Conservation (phyloP, 2,888 invertebrate species). For the Dendrolimus pini region DNA sequence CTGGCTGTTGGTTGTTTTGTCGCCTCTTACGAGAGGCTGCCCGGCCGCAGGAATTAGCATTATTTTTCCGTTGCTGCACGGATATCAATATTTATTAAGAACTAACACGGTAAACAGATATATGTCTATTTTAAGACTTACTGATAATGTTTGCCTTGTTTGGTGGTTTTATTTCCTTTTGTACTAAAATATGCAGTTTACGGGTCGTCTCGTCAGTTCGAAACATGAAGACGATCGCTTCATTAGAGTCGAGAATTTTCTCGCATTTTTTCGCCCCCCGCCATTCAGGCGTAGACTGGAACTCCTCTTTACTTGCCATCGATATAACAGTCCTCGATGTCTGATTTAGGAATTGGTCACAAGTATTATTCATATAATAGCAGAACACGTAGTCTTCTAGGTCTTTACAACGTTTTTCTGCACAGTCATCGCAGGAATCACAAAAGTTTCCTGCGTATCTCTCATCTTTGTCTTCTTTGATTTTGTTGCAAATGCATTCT, state of each 20-base stretch:
- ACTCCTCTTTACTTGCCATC: conserved; percentile 33
- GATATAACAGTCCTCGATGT: conserved; percentile 20
- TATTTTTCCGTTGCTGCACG: too few relatives aligned
- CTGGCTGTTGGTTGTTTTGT: too few relatives aligned
- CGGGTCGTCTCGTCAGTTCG: conserved; percentile 22
- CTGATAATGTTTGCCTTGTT: conserved; percentile 41
- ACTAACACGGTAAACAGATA: too few relatives aligned
- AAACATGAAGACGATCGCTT: conserved; percentile 42
- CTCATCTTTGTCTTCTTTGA: conserved; percentile 36
- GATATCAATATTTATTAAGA: too few relatives aligned
- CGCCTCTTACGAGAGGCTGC: too few relatives aligned
- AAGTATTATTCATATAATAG: conserved; percentile 29
- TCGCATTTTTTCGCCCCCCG: conserved; percentile 37
- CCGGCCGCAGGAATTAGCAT: too few relatives aligned
- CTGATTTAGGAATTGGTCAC: conserved; percentile 28
- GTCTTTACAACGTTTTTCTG: conserved; percentile 80
- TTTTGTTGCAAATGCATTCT: conserved; percentile 75
- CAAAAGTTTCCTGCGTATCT: conserved; percentile 79
- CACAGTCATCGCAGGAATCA: conserved; percentile 84
- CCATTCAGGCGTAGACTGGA: conserved; percentile 24
- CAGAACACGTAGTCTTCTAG: conserved; percentile 85
- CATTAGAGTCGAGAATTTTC: conserved; percentile 29
- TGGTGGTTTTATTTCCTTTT: conserved; percentile 39
- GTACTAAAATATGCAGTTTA: conserved; percentile 39
- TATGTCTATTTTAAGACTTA: conserved; percentile 25